phyloP scores from a whole-genome alignment of 2,797 vertebrate genomes.

The Microchirus variegatus region DNA sequence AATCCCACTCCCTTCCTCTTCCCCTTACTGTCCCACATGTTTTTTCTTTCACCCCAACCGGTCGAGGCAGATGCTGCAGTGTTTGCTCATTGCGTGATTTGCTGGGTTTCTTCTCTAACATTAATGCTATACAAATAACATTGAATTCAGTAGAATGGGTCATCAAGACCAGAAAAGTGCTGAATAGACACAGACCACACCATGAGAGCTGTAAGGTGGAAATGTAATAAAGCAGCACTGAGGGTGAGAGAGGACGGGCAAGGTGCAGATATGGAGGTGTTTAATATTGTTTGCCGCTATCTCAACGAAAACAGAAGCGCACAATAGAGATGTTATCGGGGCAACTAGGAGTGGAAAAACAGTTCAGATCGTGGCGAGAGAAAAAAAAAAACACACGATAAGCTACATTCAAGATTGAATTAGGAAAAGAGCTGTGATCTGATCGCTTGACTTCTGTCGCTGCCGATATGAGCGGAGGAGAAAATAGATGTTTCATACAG shows the following conservation, averaged over 20 bases:
- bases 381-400: constrained; percentile 57
- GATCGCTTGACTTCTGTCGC: constrained; percentile 44
- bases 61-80: no score
- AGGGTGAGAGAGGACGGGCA: constrained; percentile 23
- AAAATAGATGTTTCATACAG: constrained; percentile 24
- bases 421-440: constrained; percentile 50
- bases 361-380: constrained; percentile 61
- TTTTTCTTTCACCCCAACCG: no score
- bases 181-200: constrained; percentile 2
- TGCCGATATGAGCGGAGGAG: constrained; percentile 19
- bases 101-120: no score
- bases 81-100: no score
- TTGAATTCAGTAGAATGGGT: no score
- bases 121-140: no score
- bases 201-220: constrained; percentile 21
- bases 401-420: constrained; percentile 66
- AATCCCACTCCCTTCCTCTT: no score
- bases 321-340: constrained; percentile 69
- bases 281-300: constrained; percentile 75
- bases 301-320: constrained; percentile 51
- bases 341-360: constrained; percentile 32
- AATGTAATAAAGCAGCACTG: constrained; percentile 45
- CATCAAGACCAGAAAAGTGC: no score
- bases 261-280: constrained; percentile 53
- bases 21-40: no score